Evolutionary conservation across 2,113 vertebrate species (phyloP).

Genomic region (Antennarius striatus): DNA sequence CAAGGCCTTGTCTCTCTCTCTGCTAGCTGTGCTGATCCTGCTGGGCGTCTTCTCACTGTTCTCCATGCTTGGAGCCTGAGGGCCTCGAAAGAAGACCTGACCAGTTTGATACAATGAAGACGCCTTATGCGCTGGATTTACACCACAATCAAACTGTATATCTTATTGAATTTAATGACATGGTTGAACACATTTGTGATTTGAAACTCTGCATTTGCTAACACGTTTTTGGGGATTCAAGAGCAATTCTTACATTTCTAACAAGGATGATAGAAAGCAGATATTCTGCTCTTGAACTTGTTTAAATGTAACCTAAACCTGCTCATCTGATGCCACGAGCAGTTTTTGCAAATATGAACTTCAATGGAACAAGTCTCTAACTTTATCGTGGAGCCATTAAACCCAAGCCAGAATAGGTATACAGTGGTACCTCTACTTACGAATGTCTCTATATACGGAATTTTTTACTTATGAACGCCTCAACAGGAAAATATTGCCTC

Average conservation of each 20-base stretch:
- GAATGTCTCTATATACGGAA: too few species aligned
- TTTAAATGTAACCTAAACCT: too few species aligned
- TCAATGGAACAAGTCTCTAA: too few species aligned
- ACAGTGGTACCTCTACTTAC: neutral
- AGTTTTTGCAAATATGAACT: neutral
- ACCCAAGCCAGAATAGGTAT: neutral
- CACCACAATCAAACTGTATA: neutral
- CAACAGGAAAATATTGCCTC: too few species aligned
- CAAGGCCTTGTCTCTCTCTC: neutral
- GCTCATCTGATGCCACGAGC: neutral
- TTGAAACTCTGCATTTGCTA: neutral
- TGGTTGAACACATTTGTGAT: neutral
- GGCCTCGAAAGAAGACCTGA: too few species aligned
- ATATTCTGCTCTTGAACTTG: too few species aligned
- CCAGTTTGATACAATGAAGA: conserved; percentile 1
- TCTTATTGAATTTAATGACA: neutral
- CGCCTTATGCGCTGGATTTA: neutral
- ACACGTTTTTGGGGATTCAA: neutral
- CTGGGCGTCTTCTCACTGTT: conserved; percentile 28
- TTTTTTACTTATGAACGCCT: too few species aligned
- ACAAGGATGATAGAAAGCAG: too few species aligned
- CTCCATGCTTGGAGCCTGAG: conserved; percentile 11
- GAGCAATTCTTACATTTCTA: too few species aligned
- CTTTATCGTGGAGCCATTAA: neutral
- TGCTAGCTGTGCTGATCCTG: conserved; percentile 40